Evolutionary conservation across 2,888 invertebrate species (phyloP).

Genomic region (Tachina lurida): DNA sequence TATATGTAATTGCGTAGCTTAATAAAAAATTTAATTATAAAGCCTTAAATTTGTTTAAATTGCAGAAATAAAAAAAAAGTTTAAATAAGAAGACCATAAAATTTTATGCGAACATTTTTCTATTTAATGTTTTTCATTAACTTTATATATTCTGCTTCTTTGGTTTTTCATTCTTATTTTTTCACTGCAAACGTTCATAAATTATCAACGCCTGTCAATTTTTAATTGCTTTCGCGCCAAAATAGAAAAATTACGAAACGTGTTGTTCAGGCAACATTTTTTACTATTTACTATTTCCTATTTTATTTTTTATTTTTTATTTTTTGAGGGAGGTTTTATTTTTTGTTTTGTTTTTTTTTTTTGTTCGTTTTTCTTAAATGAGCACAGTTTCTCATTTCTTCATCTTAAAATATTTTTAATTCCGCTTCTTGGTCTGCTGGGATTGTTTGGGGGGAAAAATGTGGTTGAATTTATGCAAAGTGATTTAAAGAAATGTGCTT

Average conservation of each 20-base stretch:
- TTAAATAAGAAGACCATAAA: neutral
- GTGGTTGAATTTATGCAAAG: constrained; percentile 66
- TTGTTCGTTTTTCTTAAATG: constrained; percentile 9
- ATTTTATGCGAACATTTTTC: neutral
- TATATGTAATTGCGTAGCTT: neutral
- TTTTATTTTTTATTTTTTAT: neutral
- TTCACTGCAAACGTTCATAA: constrained; percentile 72
- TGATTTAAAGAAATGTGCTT: constrained; percentile 49
- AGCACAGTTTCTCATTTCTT: constrained; percentile 22
- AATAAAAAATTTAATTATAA: constrained; percentile 36
- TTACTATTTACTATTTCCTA: too few species aligned
- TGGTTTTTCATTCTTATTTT: constrained; percentile 5
- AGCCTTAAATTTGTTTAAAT: constrained; percentile 22
- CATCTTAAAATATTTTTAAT: constrained; percentile 23
- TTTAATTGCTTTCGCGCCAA: constrained; percentile 75
- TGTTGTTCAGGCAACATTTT: constrained; percentile 48
- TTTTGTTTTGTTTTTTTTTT: neutral
- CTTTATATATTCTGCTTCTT: constrained; percentile 6
- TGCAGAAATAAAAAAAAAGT: neutral
- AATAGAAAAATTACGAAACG: constrained; percentile 68
- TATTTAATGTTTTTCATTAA: constrained; percentile 29
- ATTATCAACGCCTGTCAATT: constrained; percentile 77
- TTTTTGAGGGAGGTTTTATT: constrained; percentile 11
- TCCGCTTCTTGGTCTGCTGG: constrained; percentile 34
- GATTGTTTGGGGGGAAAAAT: constrained; percentile 60